A percentile compares a stretch with the other conserved stretches of the same genome.
Conservation (phyloP, 2,888 invertebrate species). For the Xylota sylvarum region DNA sequence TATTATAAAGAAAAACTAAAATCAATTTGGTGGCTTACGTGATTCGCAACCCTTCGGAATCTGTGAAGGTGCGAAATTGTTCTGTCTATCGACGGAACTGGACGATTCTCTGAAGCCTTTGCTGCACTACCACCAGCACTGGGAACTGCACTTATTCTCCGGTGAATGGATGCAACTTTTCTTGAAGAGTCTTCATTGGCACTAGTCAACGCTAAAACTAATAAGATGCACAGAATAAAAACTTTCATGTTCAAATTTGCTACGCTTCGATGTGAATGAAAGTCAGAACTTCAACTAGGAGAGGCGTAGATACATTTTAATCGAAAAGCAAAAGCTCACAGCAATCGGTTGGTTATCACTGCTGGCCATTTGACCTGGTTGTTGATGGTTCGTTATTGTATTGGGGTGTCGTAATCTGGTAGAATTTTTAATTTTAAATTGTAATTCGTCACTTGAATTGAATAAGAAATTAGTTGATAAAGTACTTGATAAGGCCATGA, state of each 20-base stretch:
- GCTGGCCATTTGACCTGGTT: conserved; percentile 54
- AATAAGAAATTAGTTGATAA: neutral
- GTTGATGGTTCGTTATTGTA: conserved; percentile 18
- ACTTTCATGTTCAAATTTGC: conserved; percentile 39
- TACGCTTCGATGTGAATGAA: neutral
- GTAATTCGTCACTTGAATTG: conserved; percentile 12
- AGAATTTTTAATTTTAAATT: neutral
- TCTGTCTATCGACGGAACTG: conserved; percentile 29
- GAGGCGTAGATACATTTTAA: conserved; percentile 17
- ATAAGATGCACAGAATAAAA: neutral
- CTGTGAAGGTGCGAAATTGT: conserved; percentile 16
- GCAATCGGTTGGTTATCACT: conserved; percentile 35
- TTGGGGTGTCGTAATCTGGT: conserved; percentile 12
- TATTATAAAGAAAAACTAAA: conserved; percentile 12
- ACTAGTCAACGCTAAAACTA: conserved; percentile 17
- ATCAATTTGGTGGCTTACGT: neutral
- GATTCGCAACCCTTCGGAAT: conserved; percentile 9
- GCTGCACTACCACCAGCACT: conserved; percentile 28
- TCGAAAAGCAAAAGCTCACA: conserved; percentile 12
- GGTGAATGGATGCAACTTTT: conserved; percentile 45
- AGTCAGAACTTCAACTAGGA: conserved; percentile 34
- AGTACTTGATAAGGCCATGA: neutral
- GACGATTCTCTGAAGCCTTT: conserved; percentile 15
- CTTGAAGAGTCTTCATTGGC: neutral
- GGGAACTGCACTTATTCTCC: conserved; percentile 43